Evolutionary conservation across 1,140 invertebrate genomes (phyloP), one percentile per base, ranked within the genome.

Genomic region (Neodiprion virginianus): DNA sequence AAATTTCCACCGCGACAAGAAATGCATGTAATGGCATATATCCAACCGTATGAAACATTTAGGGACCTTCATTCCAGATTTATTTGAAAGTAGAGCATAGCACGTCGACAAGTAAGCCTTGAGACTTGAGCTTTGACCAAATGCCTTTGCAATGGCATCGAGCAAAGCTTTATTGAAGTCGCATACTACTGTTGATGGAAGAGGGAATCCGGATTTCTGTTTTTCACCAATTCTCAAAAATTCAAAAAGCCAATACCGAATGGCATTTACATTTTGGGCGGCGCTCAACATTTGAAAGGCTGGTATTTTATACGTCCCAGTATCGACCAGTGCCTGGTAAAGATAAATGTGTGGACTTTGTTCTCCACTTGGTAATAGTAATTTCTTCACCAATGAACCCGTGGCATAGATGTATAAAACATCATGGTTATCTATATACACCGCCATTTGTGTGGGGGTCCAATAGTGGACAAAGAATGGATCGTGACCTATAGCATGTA

Each of bases 381-480:
- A 7, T 48, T 75, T 75, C 67, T 72, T 71, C 1, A 66, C n/a
- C 4, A 75, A 5, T 12, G 74, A 75, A 9, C 74, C 69, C 0
- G 74, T 75, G 2, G 40, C 74, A 67, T 75, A 53, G 12, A 75
- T 66, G 17, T 8, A 50, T 7, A 75, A 2, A 5, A 21, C 14
- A 5, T 65, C 12, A 9, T n/a, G 69, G 21, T 66, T 21, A 14
- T 72, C 14, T 14, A 66, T 7, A 72, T 72, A 75, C 65, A 75
- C 50, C 4, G 69, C 74, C 10, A 72, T 10, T 61, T 75, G 74
- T 12, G 71, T 61, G 11, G n/a, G 1, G 8, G 69, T 75, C 69
- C 69, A 75, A 48, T 75, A 67, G 23, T 72, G 69, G 1, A 75
- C 74, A 10, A 66, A 72, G 47, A 75, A 40, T 14, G 74, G 74